These are phyloP conservation scores for Megaceryle torquata DNA, from an alignment of 2,113 vertebrate species.

Conservation along the genomic window DNA sequence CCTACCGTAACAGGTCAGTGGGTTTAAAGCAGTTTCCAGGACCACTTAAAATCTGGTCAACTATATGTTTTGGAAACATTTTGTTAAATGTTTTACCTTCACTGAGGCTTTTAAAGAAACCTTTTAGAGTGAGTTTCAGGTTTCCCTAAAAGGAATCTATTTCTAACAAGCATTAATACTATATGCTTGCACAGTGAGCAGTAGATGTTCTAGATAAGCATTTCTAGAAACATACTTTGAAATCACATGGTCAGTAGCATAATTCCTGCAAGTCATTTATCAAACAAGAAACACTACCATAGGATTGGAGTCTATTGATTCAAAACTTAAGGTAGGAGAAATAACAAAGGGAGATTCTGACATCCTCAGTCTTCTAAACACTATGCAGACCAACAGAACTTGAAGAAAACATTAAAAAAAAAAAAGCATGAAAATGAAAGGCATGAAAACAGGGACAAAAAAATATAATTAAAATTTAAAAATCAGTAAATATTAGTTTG, in stretches of 20 bases:
- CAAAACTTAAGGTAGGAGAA: neutral
- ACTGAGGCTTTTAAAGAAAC: neutral
- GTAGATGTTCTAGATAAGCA: neutral
- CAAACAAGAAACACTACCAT: neutral
- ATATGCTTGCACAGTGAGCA: neutral
- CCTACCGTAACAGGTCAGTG: neutral
- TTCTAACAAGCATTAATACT: neutral
- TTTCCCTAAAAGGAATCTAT: neutral
- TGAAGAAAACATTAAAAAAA: neutral
- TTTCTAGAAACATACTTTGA: neutral
- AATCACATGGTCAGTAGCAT: neutral
- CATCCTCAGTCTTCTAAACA: neutral
- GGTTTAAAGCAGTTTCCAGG: neutral
- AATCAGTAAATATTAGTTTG: neutral
- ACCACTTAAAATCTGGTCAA: neutral
- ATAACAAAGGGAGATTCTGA: neutral
- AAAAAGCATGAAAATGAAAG: neutral
- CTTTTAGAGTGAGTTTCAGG: neutral
- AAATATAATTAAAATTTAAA: neutral
- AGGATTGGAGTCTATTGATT: neutral
- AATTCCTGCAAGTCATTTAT: neutral
- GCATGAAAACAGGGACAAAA: neutral
- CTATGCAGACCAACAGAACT: neutral
- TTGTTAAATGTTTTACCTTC: neutral
- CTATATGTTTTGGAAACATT: neutral